Evolutionary conservation across 2,797 vertebrate species (phyloP).

Genomic region (Liparis tanakae): DNA sequence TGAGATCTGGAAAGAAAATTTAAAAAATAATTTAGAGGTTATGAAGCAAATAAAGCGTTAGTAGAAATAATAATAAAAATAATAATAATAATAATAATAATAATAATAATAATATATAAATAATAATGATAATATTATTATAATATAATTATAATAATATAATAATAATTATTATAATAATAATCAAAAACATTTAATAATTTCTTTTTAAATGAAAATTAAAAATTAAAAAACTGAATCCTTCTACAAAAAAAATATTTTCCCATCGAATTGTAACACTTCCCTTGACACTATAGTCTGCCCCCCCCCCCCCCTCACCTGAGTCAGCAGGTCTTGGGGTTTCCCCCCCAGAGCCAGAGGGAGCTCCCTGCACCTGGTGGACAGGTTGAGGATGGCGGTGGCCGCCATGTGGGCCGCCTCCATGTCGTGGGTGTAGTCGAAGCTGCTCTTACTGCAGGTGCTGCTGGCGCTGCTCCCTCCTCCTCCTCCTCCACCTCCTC

Average conservation of each 20-base stretch:
- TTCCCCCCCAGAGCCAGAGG: slow-evolving; percentile 94
- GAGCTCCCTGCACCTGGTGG: slow-evolving; percentile 97
- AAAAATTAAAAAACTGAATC: too few species aligned
- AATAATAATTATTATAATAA: too few species aligned
- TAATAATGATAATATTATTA: too few species aligned
- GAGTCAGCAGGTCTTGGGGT: slow-evolving; percentile 90
- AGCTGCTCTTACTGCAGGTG: slow-evolving; percentile 99
- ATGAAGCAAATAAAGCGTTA: background rate
- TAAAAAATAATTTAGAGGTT: background rate
- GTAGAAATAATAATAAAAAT: background rate
- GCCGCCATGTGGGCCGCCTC: slow-evolving; percentile 99
- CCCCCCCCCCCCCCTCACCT: slow-evolving; percentile 77
- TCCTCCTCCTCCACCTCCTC: slow-evolving; percentile 64
- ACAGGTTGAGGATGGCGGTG: slow-evolving; percentile 97
- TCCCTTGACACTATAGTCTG: too few species aligned
- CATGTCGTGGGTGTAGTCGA: slow-evolving; percentile 98
- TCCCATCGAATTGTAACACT: too few species aligned
- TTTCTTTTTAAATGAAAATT: too few species aligned
- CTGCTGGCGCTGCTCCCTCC: slow-evolving; percentile 96
- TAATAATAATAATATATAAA: too few species aligned
- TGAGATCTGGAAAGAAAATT: slow-evolving; percentile 30
- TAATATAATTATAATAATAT: too few species aligned
- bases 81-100: too few species aligned
- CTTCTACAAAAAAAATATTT: too few species aligned
- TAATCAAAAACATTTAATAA: too few species aligned